These are phyloP conservation scores for Thalassophryne amazonica DNA, from an alignment of 2,797 vertebrate species.

Conservation along the genomic window DNA sequence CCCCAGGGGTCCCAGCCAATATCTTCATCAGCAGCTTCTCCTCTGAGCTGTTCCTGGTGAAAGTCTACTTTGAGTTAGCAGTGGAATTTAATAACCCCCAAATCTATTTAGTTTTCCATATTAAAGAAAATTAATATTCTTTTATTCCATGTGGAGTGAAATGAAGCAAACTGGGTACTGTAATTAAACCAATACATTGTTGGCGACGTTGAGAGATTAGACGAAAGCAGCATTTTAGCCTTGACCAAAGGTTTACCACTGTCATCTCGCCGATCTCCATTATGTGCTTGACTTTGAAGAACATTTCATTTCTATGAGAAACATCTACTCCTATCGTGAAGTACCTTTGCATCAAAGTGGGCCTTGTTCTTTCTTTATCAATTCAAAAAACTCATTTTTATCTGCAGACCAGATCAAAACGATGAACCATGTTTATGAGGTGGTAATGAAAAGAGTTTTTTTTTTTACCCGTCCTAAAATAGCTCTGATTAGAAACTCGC, in stretches of 20 bases:
- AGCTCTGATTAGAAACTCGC: constrained; percentile 48
- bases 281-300: constrained; percentile 43
- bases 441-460: constrained; percentile 30
- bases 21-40: constrained; percentile 60
- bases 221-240: constrained; percentile 47
- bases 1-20: constrained; percentile 43
- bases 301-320: constrained; percentile 33
- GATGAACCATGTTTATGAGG: constrained; percentile 36
- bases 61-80: constrained; percentile 24
- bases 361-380: constrained; percentile 5
- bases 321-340: constrained; percentile 2
- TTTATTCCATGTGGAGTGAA: constrained; percentile 47
- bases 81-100: constrained; percentile 42
- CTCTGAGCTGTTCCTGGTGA: constrained; percentile 33
- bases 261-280: constrained; percentile 51
- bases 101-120: constrained; percentile 46
- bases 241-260: constrained; percentile 53
- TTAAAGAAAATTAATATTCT: constrained; percentile 54
- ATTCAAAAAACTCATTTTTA: constrained; percentile 20
- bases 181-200: no score
- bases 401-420: constrained; percentile 34
- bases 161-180: constrained; percentile 27
- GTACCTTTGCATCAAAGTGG: constrained; percentile 19
- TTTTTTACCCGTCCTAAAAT: constrained; percentile 3
- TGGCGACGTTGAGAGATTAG: constrained; percentile 53